These are phyloP conservation scores for Callyntrura guangdongensis DNA, from an alignment of 2,888 invertebrate species.

Conservation along the genomic window DNA sequence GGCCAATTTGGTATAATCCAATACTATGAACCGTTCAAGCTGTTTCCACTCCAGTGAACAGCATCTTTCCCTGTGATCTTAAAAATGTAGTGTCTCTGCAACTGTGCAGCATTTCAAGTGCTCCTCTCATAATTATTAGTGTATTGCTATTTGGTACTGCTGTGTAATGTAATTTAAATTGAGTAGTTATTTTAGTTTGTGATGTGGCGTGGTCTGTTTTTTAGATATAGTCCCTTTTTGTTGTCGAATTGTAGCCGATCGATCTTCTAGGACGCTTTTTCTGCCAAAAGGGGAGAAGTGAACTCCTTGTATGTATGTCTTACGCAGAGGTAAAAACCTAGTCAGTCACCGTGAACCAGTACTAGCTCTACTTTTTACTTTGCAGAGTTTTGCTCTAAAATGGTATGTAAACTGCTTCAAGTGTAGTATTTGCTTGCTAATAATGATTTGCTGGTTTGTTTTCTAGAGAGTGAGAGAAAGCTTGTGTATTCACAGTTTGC, in stretches of 20 bases:
- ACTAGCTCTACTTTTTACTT: slow-evolving; percentile 13
- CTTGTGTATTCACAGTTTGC: too few relatives aligned
- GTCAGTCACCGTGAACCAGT: not conserved
- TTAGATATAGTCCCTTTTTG: slow-evolving; percentile 11
- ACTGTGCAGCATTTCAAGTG: not conserved
- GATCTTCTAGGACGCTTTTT: slow-evolving; percentile 22
- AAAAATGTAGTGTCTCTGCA: too few relatives aligned
- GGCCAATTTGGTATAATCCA: too few relatives aligned
- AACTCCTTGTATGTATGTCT: not conserved
- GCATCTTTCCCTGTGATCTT: too few relatives aligned
- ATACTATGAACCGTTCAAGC: too few relatives aligned
- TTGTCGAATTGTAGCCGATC: slow-evolving; percentile 14
- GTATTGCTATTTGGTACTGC: not conserved
- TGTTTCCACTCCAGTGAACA: too few relatives aligned
- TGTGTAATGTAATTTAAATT: not conserved
- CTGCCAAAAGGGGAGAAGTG: not conserved
- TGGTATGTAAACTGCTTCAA: slow-evolving; percentile 25
- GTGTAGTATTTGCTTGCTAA: slow-evolving; percentile 20
- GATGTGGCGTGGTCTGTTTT: not conserved
- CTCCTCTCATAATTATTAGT: not conserved
- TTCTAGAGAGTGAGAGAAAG: too few relatives aligned
- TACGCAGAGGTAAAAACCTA: not conserved
- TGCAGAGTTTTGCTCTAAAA: not conserved
- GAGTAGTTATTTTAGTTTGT: not conserved
- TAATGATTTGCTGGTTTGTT: too few relatives aligned